Evolutionary conservation across 2,888 invertebrate species (phyloP).

Genomic region (Cataglyphis altisquamis): DNA sequence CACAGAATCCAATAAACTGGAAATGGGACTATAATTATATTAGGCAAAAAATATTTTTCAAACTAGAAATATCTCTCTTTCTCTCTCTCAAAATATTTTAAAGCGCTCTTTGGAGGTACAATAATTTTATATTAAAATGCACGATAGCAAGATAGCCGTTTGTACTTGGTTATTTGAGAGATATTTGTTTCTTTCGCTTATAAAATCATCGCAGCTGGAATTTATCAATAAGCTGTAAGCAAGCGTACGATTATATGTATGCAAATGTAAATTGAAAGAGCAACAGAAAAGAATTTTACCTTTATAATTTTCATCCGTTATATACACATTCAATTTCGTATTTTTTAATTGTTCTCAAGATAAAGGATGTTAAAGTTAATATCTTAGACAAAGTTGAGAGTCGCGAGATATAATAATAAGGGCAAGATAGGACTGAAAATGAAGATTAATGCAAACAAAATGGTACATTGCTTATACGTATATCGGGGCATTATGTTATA

Average conservation of each 20-base stretch:
- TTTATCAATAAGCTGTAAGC: neutral
- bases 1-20: constrained; percentile 7
- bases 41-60: constrained; percentile 7
- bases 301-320: neutral
- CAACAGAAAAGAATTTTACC: neutral
- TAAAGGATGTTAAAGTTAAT: neutral
- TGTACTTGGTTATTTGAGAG: neutral
- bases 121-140: neutral
- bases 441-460: constrained; percentile 83
- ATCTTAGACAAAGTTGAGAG: constrained; percentile 1
- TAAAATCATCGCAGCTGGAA: neutral
- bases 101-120: neutral
- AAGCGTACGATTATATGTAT: neutral
- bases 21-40: constrained; percentile 30
- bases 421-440: constrained; percentile 75
- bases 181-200: neutral
- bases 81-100: neutral
- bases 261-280: neutral
- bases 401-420: constrained; percentile 63
- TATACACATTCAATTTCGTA: neutral
- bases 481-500: constrained; percentile 78
- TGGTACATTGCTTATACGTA: constrained; percentile 76
- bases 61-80: neutral
- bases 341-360: constrained; percentile 6
- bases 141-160: neutral